These are phyloP conservation scores for Dicerorhinus sumatrensis DNA, from an alignment of 2,113 vertebrate species.

Conservation along the genomic window DNA sequence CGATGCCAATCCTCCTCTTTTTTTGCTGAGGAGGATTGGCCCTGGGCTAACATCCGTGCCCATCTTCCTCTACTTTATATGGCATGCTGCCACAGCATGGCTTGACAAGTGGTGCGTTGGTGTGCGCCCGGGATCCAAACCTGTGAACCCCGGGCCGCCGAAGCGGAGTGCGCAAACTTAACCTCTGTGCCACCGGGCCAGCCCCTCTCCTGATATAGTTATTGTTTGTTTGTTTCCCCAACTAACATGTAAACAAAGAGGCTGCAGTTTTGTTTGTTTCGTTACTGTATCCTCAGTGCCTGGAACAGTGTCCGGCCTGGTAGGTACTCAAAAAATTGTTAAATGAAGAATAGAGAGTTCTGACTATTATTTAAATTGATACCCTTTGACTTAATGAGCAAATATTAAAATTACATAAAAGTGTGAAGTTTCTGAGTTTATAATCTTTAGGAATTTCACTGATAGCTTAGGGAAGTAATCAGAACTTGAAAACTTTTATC, in stretches of 20 bases:
- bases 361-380: background rate
- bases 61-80: no score
- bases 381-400: background rate
- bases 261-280: background rate
- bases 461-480: slow-evolving; percentile 9
- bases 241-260: background rate
- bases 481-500: slow-evolving; percentile 30
- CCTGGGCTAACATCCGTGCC: no score
- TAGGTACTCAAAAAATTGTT: background rate
- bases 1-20: no score
- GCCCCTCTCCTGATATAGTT: background rate
- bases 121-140: no score
- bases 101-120: no score
- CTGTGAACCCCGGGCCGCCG: no score
- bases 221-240: slow-evolving; percentile 36
- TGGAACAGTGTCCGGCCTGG: background rate
- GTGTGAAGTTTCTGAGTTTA: background rate
- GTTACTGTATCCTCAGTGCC: background rate
- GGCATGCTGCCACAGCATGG: no score
- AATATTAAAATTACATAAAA: slow-evolving; percentile 14
- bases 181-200: no score
- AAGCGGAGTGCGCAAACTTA: no score
- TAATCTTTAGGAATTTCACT: slow-evolving; percentile 44
- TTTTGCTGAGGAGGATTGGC: no score
- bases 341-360: background rate